Conservation (phyloP, 2,113 vertebrate species). For the Sylvia atricapilla region DNA sequence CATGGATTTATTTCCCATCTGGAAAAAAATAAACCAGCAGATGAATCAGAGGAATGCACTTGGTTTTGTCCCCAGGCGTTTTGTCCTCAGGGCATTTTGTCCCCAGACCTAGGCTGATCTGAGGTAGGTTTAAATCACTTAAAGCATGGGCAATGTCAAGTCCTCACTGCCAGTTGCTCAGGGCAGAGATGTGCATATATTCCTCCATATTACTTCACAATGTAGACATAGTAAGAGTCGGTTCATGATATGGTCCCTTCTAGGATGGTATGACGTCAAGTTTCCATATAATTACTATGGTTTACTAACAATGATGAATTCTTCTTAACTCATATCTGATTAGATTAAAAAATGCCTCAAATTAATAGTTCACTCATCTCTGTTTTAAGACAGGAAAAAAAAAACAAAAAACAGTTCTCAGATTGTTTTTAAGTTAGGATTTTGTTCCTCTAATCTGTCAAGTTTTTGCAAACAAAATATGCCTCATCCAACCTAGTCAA, state of each 20-base stretch:
- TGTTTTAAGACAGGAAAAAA: background rate
- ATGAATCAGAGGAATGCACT: background rate
- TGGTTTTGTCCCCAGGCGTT: background rate
- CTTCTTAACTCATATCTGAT: background rate
- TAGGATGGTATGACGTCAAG: background rate
- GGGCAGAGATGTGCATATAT: background rate
- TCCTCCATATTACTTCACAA: background rate
- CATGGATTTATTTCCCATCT: background rate
- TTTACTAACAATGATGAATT: background rate
- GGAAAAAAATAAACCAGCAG: background rate
- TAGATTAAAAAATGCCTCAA: background rate
- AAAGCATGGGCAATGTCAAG: background rate
- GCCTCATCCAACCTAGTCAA: background rate
- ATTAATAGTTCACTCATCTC: background rate
- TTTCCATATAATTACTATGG: background rate
- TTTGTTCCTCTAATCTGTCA: background rate
- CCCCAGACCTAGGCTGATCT: background rate
- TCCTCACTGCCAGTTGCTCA: background rate
- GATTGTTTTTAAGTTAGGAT: background rate
- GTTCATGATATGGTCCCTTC: background rate
- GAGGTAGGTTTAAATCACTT: background rate
- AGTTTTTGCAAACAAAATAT: background rate
- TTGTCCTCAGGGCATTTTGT: background rate
- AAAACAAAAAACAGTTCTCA: background rate
- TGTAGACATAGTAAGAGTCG: fast-evolving